Percentiles rank a stretch among this genome's conserved stretches.
These are phyloP conservation scores for Riptortus pedestris DNA, from an alignment of 1,140 invertebrate species.

Conservation along the genomic window DNA sequence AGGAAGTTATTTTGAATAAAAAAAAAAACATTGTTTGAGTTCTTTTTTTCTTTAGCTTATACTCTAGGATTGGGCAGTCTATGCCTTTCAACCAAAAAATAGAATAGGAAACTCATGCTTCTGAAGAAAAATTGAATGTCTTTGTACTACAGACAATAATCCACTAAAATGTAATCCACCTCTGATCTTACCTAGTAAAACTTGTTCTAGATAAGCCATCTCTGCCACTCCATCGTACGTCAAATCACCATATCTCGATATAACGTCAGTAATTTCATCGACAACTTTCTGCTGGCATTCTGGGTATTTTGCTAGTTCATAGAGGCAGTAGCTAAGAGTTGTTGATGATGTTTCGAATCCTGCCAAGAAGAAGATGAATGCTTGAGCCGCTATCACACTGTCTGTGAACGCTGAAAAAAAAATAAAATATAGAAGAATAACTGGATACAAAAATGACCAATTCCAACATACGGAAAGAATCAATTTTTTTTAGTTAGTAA, in stretches of 20 bases:
- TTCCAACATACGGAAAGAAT: neutral
- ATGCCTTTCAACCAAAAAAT: too few relatives aligned
- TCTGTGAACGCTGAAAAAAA: constrained; percentile 35
- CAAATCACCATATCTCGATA: constrained; percentile 38
- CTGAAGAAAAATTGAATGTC: too few relatives aligned
- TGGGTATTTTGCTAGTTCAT: constrained; percentile 34
- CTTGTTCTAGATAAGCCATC: constrained; percentile 46
- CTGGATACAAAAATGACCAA: neutral
- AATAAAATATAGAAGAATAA: neutral
- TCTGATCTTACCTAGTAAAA: constrained; percentile 41
- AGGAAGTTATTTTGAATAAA: too few relatives aligned
- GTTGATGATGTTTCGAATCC: constrained; percentile 29
- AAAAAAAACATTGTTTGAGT: too few relatives aligned
- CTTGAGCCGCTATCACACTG: constrained; percentile 28
- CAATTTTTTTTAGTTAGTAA: neutral
- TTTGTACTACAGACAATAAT: too few relatives aligned
- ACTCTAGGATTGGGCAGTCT: too few relatives aligned
- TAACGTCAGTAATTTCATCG: constrained; percentile 43
- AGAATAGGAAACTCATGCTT: too few relatives aligned
- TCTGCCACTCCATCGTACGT: constrained; percentile 44
- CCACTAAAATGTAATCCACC: too few relatives aligned
- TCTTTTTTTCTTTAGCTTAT: too few relatives aligned
- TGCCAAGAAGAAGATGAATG: constrained; percentile 27
- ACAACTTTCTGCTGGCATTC: constrained; percentile 42
- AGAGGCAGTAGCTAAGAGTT: constrained; percentile 27